Percentiles rank a stretch among this genome's conserved stretches.
Conservation (phyloP, 2,113 vertebrate genomes). For the Python bivittatus region DNA sequence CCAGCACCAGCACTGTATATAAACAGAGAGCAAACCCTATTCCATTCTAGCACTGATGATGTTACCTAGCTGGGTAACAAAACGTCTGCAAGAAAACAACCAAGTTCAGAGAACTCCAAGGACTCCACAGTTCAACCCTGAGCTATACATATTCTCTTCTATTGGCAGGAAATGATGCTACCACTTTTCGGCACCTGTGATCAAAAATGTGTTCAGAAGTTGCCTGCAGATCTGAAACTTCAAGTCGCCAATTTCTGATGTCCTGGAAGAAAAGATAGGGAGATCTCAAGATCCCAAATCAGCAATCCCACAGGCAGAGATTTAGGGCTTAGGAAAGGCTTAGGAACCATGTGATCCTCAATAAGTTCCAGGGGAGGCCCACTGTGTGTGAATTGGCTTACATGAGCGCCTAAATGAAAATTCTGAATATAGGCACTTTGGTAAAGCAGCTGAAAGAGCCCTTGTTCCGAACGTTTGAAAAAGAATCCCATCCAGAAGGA, state of each 20-base stretch:
- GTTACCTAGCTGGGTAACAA: too few relatives aligned
- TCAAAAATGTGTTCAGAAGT: background rate
- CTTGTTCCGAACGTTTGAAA: background rate
- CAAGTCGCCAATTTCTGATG: background rate
- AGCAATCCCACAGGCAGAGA: background rate
- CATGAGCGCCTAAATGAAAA: background rate
- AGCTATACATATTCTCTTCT: too few relatives aligned
- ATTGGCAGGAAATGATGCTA: background rate
- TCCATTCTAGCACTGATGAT: too few relatives aligned
- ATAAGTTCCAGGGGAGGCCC: background rate
- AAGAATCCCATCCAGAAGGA: background rate
- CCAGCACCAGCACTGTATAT: too few relatives aligned
- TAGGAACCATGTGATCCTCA: background rate
- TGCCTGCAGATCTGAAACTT: too few relatives aligned
- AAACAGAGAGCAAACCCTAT: too few relatives aligned
- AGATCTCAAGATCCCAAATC: background rate
- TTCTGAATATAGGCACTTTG: background rate
- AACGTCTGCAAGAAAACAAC: too few relatives aligned
- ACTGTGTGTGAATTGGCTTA: background rate
- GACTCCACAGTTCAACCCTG: too few relatives aligned
- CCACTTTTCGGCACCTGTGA: background rate
- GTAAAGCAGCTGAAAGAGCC: background rate
- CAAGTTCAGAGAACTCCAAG: too few relatives aligned
- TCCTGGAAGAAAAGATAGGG: background rate
- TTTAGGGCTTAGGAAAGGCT: background rate